These are phyloP conservation scores for Petrophora chlorosata DNA, from an alignment of 2,888 invertebrate genomes.

Conservation along the genomic window DNA sequence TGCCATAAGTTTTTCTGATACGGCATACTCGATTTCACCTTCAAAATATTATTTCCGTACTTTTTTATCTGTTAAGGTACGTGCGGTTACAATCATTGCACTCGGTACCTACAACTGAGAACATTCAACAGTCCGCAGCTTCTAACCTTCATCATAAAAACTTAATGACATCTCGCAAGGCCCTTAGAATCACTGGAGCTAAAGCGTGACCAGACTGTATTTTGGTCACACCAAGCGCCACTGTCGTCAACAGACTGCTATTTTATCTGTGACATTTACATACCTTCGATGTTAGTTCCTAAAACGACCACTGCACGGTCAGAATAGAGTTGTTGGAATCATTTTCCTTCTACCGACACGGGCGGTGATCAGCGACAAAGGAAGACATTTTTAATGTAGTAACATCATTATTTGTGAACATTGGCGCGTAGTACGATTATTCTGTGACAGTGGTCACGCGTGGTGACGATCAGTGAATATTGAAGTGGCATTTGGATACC, in stretches of 20 bases:
- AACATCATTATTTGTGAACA: constrained; percentile 15
- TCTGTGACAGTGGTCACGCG: constrained; percentile 20
- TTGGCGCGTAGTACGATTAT: no score
- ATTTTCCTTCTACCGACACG: constrained; percentile 25
- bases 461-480: constrained; percentile 26
- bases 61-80: constrained; percentile 15
- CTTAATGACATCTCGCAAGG: constrained; percentile 30
- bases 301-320: neutral
- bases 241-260: no score
- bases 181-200: no score
- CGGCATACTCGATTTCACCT: constrained; percentile 1
- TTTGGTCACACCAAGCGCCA: no score
- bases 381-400: constrained; percentile 23
- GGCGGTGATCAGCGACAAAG: constrained; percentile 29
- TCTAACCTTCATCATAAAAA: constrained; percentile 29
- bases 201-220: no score
- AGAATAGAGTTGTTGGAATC: constrained; percentile 6
- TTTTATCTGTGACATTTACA: no score
- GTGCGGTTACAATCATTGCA: constrained; percentile 20
- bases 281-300: neutral
- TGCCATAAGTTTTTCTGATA: neutral
- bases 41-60: constrained; percentile 18
- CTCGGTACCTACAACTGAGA: constrained; percentile 11
- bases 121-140: constrained; percentile 5
- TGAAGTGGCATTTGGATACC: constrained; percentile 6